Evolutionary conservation across 1,140 invertebrate species (phyloP), one percentile per base, ranked within the genome.

Genomic region (Conus betulinus): DNA sequence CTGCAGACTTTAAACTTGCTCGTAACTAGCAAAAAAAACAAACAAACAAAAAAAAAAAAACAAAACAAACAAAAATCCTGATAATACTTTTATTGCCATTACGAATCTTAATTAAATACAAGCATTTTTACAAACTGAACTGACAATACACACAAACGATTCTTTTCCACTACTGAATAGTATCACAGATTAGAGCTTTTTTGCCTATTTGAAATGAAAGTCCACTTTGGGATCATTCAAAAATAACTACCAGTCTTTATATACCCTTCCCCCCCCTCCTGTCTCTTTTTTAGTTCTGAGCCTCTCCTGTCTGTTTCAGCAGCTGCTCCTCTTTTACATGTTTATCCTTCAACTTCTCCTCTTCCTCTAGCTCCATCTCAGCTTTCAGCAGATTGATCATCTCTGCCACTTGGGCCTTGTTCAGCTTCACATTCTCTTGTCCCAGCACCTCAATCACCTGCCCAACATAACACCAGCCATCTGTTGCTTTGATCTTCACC

Each of bases 401-500:
- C 93, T 99, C 98, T 81, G 97, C 96, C 79, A 99, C 96, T 95
- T 99, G 98, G 91, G 98, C 97, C 87, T 97, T 96, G 82, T 96
- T 97, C 20, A 99, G 94, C 91, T 99, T 98, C 1, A 99, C 97
- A 92, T 99, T 98, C 95, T 99, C 98, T 90, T 98, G 97, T 23
- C 98, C 98, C 91, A 99, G 97, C 51, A 98, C 96, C 95, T 99
- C 98, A 90, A 99, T 96, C 52, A 99, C 98, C 98, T 99, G 88
- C n/a, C 15, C 91, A 89, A 63, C 83, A 87, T 20, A 71, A 71
- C 67, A 71, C 67, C 67, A 23, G 13, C 11, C 15, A 7, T 13
- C 23, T 17, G 13, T n/a, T 7, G 10, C 67, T 71, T 1, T n/a
- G 17, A 13, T 71, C 11, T 23, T 71, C 67, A 13, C 11, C 15